phyloP scores from a whole-genome alignment of 2,113 vertebrate species.

The Tyto alba region DNA sequence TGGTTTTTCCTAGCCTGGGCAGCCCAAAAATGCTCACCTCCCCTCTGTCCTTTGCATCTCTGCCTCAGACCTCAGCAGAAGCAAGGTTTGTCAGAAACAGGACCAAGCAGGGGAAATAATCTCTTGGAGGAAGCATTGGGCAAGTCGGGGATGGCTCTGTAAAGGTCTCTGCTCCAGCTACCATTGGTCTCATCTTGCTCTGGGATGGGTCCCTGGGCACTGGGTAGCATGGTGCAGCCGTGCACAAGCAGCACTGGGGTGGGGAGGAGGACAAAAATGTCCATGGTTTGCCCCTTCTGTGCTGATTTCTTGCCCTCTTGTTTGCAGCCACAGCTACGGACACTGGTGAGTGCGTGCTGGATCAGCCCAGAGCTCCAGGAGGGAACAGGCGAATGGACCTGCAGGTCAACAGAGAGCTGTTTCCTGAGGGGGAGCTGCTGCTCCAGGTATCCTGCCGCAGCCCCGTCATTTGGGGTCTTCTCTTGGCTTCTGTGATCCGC shows the following conservation, averaged over 20 bases:
- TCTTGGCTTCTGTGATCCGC: not conserved
- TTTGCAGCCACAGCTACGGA: conserved; percentile 68
- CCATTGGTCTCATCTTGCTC: not conserved
- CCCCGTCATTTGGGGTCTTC: not conserved
- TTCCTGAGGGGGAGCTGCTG: conserved; percentile 80
- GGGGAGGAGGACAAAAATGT: not conserved
- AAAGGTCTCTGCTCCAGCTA: not conserved
- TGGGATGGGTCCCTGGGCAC: accelerated
- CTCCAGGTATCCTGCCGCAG: conserved; percentile 67
- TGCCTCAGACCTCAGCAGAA: not conserved
- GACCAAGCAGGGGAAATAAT: not conserved
- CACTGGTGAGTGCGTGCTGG: not conserved
- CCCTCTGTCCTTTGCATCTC: not conserved
- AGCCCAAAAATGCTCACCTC: not conserved
- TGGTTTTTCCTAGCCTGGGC: not conserved
- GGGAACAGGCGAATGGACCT: not conserved
- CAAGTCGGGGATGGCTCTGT: not conserved
- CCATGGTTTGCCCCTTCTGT: not conserved
- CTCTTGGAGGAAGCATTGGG: not conserved
- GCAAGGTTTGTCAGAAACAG: not conserved
- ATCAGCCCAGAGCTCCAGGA: not conserved
- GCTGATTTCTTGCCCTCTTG: not conserved
- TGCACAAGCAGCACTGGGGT: not conserved
- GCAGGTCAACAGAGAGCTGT: conserved; percentile 54
- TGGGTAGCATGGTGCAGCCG: accelerated